These are phyloP conservation scores for Nomada fucata DNA, from an alignment of 2,888 invertebrate species.

Conservation along the genomic window DNA sequence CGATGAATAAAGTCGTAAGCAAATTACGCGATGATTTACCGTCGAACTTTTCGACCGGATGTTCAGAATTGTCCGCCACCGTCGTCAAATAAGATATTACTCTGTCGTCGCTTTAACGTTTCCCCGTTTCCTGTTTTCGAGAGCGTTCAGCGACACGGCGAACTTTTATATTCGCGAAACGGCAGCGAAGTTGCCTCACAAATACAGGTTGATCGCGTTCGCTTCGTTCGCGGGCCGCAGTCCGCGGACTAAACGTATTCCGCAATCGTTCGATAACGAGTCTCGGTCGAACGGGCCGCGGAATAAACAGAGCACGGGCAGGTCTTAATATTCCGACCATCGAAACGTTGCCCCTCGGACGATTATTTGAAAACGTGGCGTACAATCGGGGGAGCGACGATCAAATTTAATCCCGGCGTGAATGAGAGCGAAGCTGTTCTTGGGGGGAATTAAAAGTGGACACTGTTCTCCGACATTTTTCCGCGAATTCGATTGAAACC, in stretches of 20 bases:
- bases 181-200: too few species aligned
- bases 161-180: too few species aligned
- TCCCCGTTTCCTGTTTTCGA: too few species aligned
- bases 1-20: slow-evolving; percentile 58
- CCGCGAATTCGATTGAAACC: slow-evolving; percentile 46
- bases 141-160: too few species aligned
- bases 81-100: too few species aligned
- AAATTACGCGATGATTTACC: slow-evolving; percentile 52
- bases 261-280: neutral
- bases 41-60: slow-evolving; percentile 21
- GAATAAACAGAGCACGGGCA: neutral
- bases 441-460: slow-evolving; percentile 44
- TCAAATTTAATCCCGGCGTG: slow-evolving; percentile 46
- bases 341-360: neutral
- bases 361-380: neutral
- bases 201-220: too few species aligned
- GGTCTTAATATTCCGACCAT: neutral
- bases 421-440: slow-evolving; percentile 17
- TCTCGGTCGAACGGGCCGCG: neutral
- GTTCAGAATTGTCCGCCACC: too few species aligned
- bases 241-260: neutral
- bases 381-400: slow-evolving; percentile 27
- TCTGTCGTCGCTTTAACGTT: too few species aligned
- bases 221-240: neutral
- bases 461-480: slow-evolving; percentile 28